phyloP scores from a whole-genome alignment of 2,888 invertebrate genomes.

The Crematogaster levior region DNA sequence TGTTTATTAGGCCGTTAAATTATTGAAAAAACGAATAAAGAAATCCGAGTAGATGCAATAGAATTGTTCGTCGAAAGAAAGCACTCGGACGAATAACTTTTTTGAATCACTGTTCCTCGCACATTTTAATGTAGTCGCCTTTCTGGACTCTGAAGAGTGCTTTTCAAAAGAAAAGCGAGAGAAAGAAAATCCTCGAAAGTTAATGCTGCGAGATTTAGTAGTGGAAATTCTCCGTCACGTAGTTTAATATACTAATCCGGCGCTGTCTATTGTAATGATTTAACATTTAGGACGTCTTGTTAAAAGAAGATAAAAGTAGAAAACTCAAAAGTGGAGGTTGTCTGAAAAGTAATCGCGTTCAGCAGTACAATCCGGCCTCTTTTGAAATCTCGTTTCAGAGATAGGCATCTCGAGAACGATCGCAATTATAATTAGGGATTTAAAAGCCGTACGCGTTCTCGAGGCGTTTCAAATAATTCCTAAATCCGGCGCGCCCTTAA shows the following conservation, averaged over 20 bases:
- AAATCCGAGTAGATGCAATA: not conserved
- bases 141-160: not conserved
- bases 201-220: slow-evolving; percentile 6
- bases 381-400: slow-evolving; percentile 14
- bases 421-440: not conserved
- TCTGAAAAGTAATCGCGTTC: not conserved
- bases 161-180: not conserved
- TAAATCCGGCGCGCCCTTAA: slow-evolving; percentile 32
- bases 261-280: not conserved
- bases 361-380: not conserved
- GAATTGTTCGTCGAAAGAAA: not conserved
- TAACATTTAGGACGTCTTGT: not conserved
- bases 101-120: not conserved
- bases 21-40: not conserved
- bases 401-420: not conserved
- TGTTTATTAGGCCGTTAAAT: slow-evolving; percentile 2
- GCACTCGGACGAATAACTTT: not conserved
- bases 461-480: not conserved
- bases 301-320: not conserved
- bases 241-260: not conserved
- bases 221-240: not conserved
- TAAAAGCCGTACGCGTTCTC: not conserved
- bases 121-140: not conserved
- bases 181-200: not conserved
- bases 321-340: not conserved